These are phyloP conservation scores for Pteronura brasiliensis DNA, from an alignment of 2,113 vertebrate species.

Conservation along the genomic window DNA sequence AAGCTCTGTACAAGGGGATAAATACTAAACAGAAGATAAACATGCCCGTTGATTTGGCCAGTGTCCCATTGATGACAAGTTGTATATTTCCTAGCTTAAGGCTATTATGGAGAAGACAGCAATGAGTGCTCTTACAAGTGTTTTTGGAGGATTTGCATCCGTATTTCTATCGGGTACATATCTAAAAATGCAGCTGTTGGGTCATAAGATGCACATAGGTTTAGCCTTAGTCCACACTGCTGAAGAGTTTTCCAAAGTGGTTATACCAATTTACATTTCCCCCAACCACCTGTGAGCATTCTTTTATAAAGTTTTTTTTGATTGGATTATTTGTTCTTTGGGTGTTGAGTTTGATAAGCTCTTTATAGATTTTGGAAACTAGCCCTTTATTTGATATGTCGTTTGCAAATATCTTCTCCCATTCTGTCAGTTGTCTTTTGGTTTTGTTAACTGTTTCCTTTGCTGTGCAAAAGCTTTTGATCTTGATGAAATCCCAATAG, in stretches of 20 bases:
- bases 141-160: neutral
- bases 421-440: too few species aligned
- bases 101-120: neutral
- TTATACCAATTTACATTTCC: neutral
- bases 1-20: neutral
- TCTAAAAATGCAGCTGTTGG: neutral
- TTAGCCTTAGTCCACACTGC: neutral
- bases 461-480: too few species aligned
- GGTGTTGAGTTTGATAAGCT: too few species aligned
- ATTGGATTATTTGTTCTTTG: too few species aligned
- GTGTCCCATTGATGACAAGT: neutral
- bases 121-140: neutral
- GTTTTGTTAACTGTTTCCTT: too few species aligned
- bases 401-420: too few species aligned
- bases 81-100: neutral
- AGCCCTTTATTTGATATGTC: too few species aligned
- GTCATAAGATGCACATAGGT: neutral
- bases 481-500: too few species aligned
- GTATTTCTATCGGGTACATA: neutral
- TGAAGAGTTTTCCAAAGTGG: neutral
- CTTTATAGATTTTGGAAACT: too few species aligned
- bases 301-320: neutral
- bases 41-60: neutral
- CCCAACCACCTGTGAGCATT: neutral
- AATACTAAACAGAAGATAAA: neutral